Base-by-base conservation (phyloP, 2,888 invertebrate species). In the Clunio marinus region DNA sequence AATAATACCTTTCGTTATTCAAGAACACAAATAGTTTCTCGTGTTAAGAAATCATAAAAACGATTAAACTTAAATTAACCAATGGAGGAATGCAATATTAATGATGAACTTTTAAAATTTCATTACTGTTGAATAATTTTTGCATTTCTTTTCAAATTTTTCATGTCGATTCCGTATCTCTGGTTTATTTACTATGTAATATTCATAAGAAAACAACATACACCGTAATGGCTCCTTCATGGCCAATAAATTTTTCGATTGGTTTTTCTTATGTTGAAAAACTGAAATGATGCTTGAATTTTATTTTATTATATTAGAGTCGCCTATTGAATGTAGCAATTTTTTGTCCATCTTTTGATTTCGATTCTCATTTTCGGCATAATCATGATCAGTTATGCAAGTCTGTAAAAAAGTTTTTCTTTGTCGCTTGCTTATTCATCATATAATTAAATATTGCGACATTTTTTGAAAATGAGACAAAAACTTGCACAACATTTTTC, bases 1-100 rank as follows among this genome's bases (percentile, higher is more conserved):
- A n/a, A n/a, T n/a, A n/a, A n/a, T n/a, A n/a, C n/a, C n/a, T n/a
- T n/a, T n/a, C n/a, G n/a, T n/a, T n/a, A n/a, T n/a, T n/a, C n/a
- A n/a, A n/a, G n/a, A n/a, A n/a, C n/a, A n/a, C n/a, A n/a, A n/a
- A n/a, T n/a, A n/a, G n/a, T n/a, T n/a, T n/a, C n/a, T n/a, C n/a
- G 66, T 66, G 66, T 66, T 24, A 66, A 66, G 66, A 24, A 66
- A 66, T 66, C 66, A 66, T 66, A 66, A 66, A 65, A 35, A 22
- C n/a, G 15, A 28, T 66, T 66, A 66, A 66, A 28, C 20, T 28
- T 46, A 55, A 66, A 66, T 66, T 66, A 27, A 37, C 5, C 28
- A 4, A 3, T 51, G 51, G 4, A 55, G 35, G 28, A 66, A 66
- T 32, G 66, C 28, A 46, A 46, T 15, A 27, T 46, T 66, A 51